Conservation (phyloP, 2,797 vertebrate species). For the Otus scops region DNA sequence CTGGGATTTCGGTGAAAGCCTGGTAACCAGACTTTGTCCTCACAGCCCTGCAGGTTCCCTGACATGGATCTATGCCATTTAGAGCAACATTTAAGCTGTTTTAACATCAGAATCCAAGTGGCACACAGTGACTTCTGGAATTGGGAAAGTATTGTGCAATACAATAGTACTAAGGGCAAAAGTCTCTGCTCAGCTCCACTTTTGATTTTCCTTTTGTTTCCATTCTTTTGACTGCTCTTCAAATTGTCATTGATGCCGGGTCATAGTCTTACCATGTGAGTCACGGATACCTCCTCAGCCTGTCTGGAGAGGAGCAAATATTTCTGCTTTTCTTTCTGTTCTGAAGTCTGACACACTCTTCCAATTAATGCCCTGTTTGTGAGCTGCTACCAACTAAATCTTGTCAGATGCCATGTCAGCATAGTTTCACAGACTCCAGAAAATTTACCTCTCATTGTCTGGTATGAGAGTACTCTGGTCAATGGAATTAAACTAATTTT, state of each 20-base stretch:
- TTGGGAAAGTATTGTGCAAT: not conserved
- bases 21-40: not conserved
- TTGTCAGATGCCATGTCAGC: not conserved
- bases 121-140: not conserved
- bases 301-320: conserved; percentile 24
- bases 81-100: not conserved
- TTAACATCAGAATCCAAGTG: not conserved
- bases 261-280: not conserved
- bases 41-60: not conserved
- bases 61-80: not conserved
- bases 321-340: conserved; percentile 19
- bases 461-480: not conserved
- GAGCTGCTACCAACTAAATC: not conserved
- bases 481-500: not conserved
- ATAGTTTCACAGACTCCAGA: not conserved
- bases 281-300: not conserved
- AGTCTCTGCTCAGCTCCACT: not conserved
- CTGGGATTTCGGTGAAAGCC: not conserved
- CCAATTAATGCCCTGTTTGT: not conserved
- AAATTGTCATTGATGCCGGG: not conserved
- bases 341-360: not conserved
- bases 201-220: not conserved
- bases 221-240: not conserved
- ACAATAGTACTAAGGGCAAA: not conserved
- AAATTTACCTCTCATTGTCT: not conserved